Evolutionary conservation across 2,113 vertebrate species (phyloP).

Genomic region (Pluvianellus socialis): DNA sequence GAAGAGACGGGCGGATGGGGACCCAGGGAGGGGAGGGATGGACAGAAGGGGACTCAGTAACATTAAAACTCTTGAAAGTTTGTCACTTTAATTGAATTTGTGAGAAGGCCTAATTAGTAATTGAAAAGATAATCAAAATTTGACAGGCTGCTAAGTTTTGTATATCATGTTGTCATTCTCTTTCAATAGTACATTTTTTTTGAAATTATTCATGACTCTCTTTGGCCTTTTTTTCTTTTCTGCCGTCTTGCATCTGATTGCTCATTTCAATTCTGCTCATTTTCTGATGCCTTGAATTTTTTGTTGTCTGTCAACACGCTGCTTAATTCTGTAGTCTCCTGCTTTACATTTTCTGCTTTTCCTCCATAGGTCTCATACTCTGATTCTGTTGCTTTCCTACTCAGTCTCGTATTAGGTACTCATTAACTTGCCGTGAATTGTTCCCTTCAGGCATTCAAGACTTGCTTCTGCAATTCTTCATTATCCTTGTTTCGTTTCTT

Average conservation of each 20-base stretch:
- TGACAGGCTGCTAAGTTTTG: neutral
- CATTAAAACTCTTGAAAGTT: neutral
- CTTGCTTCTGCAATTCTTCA: neutral
- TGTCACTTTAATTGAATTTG: neutral
- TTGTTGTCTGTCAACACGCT: neutral
- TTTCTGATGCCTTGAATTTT: neutral
- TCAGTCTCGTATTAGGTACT: neutral
- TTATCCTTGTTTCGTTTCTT: neutral
- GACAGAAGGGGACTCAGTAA: neutral
- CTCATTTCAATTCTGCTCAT: neutral
- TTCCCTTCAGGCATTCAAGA: neutral
- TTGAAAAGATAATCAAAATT: constrained; percentile 9
- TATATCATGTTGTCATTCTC: neutral
- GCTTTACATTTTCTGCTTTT: neutral
- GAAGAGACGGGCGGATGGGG: too few species aligned
- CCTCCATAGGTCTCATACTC: neutral
- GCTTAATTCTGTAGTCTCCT: neutral
- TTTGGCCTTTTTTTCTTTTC: neutral
- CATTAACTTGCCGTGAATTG: neutral
- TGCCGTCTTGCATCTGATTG: neutral
- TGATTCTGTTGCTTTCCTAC: neutral
- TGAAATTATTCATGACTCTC: neutral
- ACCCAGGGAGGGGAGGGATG: too few species aligned
- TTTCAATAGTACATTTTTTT: neutral
- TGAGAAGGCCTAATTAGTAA: constrained; percentile 11